Base-by-base conservation (phyloP, 1,140 invertebrate genomes). In the Cyphomyrmex costatus region DNA sequence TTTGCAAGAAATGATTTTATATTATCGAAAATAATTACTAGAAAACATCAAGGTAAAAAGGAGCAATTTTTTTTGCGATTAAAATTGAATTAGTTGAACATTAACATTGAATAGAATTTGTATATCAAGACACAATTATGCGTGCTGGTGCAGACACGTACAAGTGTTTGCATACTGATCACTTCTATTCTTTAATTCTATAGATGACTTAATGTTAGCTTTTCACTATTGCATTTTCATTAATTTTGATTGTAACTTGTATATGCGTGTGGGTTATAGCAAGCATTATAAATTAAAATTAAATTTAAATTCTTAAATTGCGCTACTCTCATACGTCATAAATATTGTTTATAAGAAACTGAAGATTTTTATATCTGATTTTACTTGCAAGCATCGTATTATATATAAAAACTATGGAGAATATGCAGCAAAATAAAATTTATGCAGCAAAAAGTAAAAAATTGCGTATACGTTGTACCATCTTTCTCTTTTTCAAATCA, bases 211-310 rank as follows among this genome's bases (percentile, higher is more conserved):
- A 19, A 65, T 33, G 19, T 4, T 21, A 65, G 21, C 12, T 65
- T 36, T 36, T 65, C 5, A 33, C 3, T 36, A 1, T 10, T 36
- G 30, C 4, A 36, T 65, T 36, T 3, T n/a, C n/a, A 1, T 0
- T 65, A 8, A 3, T 65, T 65, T 36, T n/a, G 0, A 2, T 63
- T 30, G 2, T 65, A 65, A 36, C 1, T 65, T 36, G 33, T 33
- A 33, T 63, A 19, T n/a, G 8, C 2, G 30, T 36, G 12, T 19
- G 4, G 24, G 2, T 63, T 63, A 21, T n/a, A 65, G 30, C 19
- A 4, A 21, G 36, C 14, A 46, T 66, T 66, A 42, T 68, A 68
- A 68, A 68, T 68, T 68, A 16, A 46, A 21, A 66, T 66, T 42
- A 66, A 66, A 65, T 65, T 36, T 19, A 19, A 65, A 46, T 68